phyloP scores from a whole-genome alignment of 2,113 vertebrate species.

The Pelmatolapia mariae region DNA sequence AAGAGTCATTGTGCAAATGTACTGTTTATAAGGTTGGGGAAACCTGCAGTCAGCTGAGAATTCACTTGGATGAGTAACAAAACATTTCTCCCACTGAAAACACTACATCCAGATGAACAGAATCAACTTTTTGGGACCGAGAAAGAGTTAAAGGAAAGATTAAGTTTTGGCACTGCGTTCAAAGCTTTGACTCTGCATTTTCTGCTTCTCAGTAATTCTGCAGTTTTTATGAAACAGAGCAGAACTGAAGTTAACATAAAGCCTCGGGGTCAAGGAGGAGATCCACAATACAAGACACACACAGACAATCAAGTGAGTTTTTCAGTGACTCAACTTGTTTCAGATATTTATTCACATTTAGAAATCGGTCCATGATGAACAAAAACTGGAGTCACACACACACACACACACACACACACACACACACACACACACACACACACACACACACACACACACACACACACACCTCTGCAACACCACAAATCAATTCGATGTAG shows the following conservation, averaged over 20 bases:
- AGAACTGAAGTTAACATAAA: neutral
- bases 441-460: neutral
- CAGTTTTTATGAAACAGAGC: neutral
- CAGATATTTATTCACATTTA: neutral
- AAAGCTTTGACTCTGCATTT: neutral
- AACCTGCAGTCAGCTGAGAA: neutral
- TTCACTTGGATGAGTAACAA: neutral
- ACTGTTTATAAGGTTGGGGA: neutral
- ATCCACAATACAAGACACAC: neutral
- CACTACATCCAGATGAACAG: rapidly evolving
- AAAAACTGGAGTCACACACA: neutral
- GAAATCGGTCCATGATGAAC: neutral
- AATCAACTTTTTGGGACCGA: rapidly evolving
- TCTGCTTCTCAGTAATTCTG: neutral
- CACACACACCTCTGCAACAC: neutral
- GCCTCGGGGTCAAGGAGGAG: neutral
- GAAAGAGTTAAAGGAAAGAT: neutral
- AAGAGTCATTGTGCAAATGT: neutral
- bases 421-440: neutral
- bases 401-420: neutral
- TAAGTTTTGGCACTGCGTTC: neutral
- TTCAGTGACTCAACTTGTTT: neutral
- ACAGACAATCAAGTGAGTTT: neutral
- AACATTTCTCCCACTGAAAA: neutral
- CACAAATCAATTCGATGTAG: neutral